A percentile compares a stretch with the other conserved stretches of the same genome.
phyloP scores from a whole-genome alignment of 2,797 vertebrate genomes.

The Hippopotamyrus pictus region DNA sequence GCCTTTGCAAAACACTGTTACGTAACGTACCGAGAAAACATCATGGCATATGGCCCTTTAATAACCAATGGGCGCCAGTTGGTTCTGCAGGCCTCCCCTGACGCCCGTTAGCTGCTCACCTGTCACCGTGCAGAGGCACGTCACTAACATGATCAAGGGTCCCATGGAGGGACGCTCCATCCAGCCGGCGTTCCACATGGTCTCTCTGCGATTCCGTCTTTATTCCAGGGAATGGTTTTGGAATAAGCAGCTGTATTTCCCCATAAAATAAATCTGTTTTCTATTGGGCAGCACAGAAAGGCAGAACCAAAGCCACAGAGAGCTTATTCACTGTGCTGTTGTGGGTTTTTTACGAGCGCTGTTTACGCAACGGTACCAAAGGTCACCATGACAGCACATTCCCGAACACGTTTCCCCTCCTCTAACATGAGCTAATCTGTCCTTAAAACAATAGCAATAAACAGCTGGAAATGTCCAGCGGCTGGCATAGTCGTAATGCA shows the following conservation, averaged over 20 bases:
- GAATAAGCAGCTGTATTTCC: background rate
- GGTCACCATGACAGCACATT: conserved; percentile 29
- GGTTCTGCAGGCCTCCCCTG: background rate
- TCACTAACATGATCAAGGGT: background rate
- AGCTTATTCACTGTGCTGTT: background rate
- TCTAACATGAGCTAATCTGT: background rate
- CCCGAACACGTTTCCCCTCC: background rate
- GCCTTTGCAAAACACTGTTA: background rate
- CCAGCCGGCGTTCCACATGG: background rate
- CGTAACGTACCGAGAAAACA: background rate
- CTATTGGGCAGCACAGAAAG: background rate
- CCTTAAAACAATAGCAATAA: background rate
- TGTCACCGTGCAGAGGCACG: background rate
- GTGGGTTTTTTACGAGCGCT: background rate
- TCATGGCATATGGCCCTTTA: background rate
- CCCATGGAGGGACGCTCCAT: background rate
- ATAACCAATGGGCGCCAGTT: background rate
- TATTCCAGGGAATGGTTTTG: background rate
- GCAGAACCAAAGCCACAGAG: background rate
- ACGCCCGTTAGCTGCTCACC: background rate
- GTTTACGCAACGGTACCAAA: conserved; percentile 46
- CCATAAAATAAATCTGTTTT: background rate
- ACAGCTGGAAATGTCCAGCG: background rate
- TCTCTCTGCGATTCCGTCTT: background rate
- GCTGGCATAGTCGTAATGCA: background rate